Evolutionary conservation across 2,113 vertebrate species (phyloP).

Genomic region (Alectura lathami): DNA sequence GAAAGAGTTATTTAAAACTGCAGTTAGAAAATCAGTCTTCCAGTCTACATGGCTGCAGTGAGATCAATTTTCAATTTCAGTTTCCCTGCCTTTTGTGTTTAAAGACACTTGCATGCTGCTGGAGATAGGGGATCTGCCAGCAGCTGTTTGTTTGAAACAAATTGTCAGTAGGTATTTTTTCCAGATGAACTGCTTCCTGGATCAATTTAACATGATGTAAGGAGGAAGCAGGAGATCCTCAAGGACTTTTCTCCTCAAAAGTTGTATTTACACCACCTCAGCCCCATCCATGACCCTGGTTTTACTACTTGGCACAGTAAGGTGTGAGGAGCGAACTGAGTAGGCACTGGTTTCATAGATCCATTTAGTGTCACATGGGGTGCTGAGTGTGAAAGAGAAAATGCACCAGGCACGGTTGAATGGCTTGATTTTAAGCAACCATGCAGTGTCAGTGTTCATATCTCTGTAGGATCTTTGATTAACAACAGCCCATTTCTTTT

Average conservation of each 20-base stretch:
- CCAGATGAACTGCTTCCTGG: conserved; percentile 10
- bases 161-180: not conserved
- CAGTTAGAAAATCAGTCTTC: conserved; percentile 57
- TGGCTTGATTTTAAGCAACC: conserved; percentile 16
- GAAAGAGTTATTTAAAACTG: conserved; percentile 58
- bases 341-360: not conserved
- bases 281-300: fast-evolving
- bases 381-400: not conserved
- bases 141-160: conserved; percentile 56
- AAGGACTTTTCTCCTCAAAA: not conserved
- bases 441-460: not conserved
- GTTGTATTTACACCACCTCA: not conserved
- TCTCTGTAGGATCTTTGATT: not conserved
- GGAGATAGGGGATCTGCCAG: conserved; percentile 20
- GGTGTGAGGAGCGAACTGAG: not conserved
- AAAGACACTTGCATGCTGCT: not conserved
- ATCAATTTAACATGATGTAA: conserved; percentile 18
- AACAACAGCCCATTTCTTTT: not conserved
- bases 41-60: not conserved
- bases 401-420: not conserved
- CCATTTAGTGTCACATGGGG: not conserved
- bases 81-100: conserved; percentile 58
- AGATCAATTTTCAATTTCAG: conserved; percentile 75
- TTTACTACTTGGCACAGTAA: not conserved
- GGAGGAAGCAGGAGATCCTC: not conserved